Evolutionary conservation across 2,113 vertebrate species (phyloP).

Genomic region (Anseranas semipalmata): DNA sequence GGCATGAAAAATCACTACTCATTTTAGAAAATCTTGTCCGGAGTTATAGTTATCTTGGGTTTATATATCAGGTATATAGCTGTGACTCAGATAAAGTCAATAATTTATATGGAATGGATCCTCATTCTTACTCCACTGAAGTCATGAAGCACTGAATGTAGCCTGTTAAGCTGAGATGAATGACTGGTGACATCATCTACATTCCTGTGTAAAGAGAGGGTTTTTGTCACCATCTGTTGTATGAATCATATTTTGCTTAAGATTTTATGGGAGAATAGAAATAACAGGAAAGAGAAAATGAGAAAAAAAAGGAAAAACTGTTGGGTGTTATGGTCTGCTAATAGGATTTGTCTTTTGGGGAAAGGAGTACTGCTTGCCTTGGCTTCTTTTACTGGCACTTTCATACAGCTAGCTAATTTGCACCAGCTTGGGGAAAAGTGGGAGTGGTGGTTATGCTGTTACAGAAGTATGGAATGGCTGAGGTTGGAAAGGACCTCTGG

Average conservation of each 20-base stretch:
- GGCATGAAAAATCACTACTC: neutral
- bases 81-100: neutral
- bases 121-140: neutral
- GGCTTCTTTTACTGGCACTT: neutral
- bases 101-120: neutral
- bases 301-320: neutral
- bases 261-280: conserved; percentile 19
- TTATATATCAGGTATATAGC: neutral
- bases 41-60: neutral
- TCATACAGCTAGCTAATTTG: neutral
- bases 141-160: neutral
- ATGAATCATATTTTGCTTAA: conserved; percentile 46
- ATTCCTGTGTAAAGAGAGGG: neutral
- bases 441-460: neutral
- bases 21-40: neutral
- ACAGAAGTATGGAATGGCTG: neutral
- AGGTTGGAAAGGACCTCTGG: neutral
- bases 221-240: conserved; percentile 48
- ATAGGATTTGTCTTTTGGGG: neutral
- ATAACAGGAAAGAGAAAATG: neutral
- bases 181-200: conserved; percentile 32
- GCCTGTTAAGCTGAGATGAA: neutral
- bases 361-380: neutral
- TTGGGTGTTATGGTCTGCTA: neutral
- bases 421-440: neutral